These are phyloP conservation scores for Paragorgia papillata DNA, from an alignment of 92 coral and sea anemone genomes.

Conservation along the genomic window DNA sequence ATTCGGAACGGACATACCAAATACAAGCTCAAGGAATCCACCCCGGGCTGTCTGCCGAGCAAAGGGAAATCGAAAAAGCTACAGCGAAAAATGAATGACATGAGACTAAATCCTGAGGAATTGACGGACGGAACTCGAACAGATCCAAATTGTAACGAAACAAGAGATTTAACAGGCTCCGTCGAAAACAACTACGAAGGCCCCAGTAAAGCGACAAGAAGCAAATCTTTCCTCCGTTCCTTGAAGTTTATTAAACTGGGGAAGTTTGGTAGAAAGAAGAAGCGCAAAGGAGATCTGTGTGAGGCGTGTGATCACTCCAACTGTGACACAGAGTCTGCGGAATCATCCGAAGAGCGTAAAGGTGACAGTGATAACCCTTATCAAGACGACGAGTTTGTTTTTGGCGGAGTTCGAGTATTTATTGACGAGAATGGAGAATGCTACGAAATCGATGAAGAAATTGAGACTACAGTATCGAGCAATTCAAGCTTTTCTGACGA, in stretches of 20 bases:
- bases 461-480: conserved; percentile 10
- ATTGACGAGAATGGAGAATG: conserved; percentile 37
- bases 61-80: conserved; percentile 28
- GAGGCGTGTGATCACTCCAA: conserved; percentile 33
- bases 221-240: conserved; percentile 18
- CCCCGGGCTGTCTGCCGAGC: conserved; percentile 33
- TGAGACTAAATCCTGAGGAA: not conserved
- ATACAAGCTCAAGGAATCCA: conserved; percentile 23
- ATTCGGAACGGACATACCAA: not conserved
- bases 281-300: not conserved
- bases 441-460: conserved; percentile 15
- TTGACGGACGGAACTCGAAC: not conserved
- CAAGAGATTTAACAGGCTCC: not conserved
- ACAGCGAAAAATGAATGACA: not conserved
- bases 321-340: conserved; percentile 17
- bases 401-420: conserved; percentile 45
- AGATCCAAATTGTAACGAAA: not conserved
- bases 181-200: not conserved
- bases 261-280: conserved; percentile 35
- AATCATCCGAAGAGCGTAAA: not conserved
- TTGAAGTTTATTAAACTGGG: conserved; percentile 20
- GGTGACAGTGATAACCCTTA: not conserved
- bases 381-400: conserved; percentile 23
- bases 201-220: conserved; percentile 1
- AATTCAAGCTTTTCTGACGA: conserved; percentile 6